Evolutionary conservation across 37 sponge, comb jelly and placozoan species (phyloP), one percentile per base, ranked within the genome.

Genomic region (Axinella damicornis): DNA sequence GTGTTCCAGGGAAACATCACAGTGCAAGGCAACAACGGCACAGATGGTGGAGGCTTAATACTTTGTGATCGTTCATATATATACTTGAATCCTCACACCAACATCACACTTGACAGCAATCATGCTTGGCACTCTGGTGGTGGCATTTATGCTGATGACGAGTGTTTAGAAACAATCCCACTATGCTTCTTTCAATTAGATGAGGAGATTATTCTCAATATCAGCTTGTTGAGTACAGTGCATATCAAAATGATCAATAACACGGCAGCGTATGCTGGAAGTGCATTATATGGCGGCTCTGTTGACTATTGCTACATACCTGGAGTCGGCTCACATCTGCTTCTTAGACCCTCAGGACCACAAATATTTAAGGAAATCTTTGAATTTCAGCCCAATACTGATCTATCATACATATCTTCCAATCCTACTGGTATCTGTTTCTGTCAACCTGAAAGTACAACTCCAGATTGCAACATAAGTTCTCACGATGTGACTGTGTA

Each of bases 261-360:
- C 58, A 71, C 39, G 4, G 82, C 82, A 22, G 31, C 16, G 14
- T 53, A 19, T 37, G 82, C 82, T 56, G 82, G 82, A 17, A 20
- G 38, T 72, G 57, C 40, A 40, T 27, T 82, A 61, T 82, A 30
- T 71, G 82, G 82, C 28, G 82, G 82, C 1, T 82, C 82, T 28
- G 57, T 82, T 46, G 82, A 61, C 25, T 71, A 71, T 63, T 82
- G 72, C 62, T 60, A 72, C 52, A 20, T 59, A 41, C 46, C 46
- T 46, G 46, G 46, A 9, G 46, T 46, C 9, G 46, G 46, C 4
- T 4, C 46, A 46, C 46, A 46, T 9, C 9, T 46, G 46, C 46
- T 46, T 46, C 46, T 46, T 46, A 46, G 9, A 46, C 46, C 46
- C 4, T 12, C 46, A 46, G 46, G 46, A 12, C 46, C 46, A 46